Base-by-base conservation (phyloP, 2,797 vertebrate genomes). In the Typhlichthys eigenmanni region DNA sequence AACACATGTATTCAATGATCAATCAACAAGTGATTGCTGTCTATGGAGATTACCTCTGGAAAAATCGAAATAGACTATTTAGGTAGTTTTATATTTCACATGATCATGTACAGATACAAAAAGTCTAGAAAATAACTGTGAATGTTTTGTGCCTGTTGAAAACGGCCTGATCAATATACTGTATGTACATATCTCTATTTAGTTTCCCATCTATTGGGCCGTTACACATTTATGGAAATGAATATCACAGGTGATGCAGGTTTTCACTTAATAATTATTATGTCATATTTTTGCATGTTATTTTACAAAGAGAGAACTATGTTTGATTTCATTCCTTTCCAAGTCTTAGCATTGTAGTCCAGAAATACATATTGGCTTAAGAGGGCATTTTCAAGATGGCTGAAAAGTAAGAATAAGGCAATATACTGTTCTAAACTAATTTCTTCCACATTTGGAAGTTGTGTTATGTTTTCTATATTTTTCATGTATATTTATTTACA, bases 371-470 rank as follows among this genome's bases (percentile, higher is more conserved):
- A 65, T 63, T 34, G 64, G 68, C 67, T 72, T 58, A 62, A 46
- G 24, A 47, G 72, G 56, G 24, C 12, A 62, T 73, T 45, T 71
- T 79, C 68, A 76, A 76, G 68, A 74, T 75, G 71, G 69, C 75
- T 79, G 75, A 79, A 70, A 70, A 69, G 12, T 49, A 52, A 38
- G 57, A 61, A 74, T 56, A 76, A 77, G 67, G 71, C 77, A 73
- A 83, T 78, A 77, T 86, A 84, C 82, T 74, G 81, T 88, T 89
- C 65, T 74, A 71, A 29, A 78, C 85, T 1, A 79, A 83, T 87
- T 87, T 92, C 89, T 93, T 93, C 89, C 91, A 92, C 84, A 88
- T 91, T 87, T 91, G 91, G 92, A 93, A 91, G 91, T 47, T 49
- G 74, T 10, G 74, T 10, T 70, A 69, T 64, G 85, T 86, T 82